Evolutionary conservation across 1,140 invertebrate genomes (phyloP), one percentile per base, ranked within the genome.

Genomic region (Manduca sexta): DNA sequence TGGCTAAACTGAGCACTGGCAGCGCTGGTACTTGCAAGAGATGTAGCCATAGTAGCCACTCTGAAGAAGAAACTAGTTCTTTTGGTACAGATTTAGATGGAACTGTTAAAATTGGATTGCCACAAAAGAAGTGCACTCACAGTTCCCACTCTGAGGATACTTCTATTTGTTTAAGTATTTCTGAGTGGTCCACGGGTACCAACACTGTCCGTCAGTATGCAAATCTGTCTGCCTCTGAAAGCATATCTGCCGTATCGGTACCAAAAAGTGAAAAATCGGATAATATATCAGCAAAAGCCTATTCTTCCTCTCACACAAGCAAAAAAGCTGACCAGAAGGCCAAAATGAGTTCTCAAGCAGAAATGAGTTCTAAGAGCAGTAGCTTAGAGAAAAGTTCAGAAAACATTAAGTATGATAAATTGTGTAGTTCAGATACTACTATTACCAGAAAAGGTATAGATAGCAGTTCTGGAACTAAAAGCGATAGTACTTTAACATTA

Each of bases 71-170:
- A 67, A 89, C 88, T 6, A 89, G 89, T 60, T 89, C 91, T 6
- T 88, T 91, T 64, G 91, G 90, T 14, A 92, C 92, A 0, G 93
- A 92, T 59, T 82, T 93, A 8, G 92, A 93, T 75, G 93, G 92
- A 13, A 94, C 93, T 0, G 93, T 94, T 0, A 90, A 92, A 71
- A 91, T 93, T 63, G 92, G 91, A 3, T 75, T 93, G 4, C 92
- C 92, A 69, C 92, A 91, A 44, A 92, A 92, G 55, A 87, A 93
- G 89, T 91, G 93, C 80, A 87, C 92, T 43, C 89, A 93, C 75
- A 90, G 93, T 77, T 94, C 93, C 0, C 92, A 94, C 69, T 93
- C 93, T 13, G 93, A 94, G 73, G 93, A 95, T 68, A 95, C 93
- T 1, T 94, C 93, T 0, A 92, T 94, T 73, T 93, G 93, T 12